Conservation (phyloP, 92 coral and sea anemone genomes). For the Porites rus region DNA sequence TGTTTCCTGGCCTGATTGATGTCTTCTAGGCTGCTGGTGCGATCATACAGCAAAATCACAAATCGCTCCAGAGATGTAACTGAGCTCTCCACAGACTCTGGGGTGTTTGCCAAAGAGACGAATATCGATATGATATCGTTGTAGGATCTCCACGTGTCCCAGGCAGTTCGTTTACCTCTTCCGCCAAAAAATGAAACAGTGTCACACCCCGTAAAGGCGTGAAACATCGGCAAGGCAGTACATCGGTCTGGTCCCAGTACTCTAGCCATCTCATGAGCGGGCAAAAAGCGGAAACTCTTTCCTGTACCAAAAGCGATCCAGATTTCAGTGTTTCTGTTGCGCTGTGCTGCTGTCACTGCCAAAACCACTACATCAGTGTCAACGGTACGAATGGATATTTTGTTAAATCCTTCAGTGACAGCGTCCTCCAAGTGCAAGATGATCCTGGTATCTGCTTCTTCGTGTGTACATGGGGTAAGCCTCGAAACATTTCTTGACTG, state of each 20-base stretch:
- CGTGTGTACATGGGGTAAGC: slow-evolving; percentile 44
- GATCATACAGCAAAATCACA: slow-evolving; percentile 51
- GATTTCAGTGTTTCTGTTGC: slow-evolving; percentile 28
- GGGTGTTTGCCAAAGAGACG: slow-evolving; percentile 15
- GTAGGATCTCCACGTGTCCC: slow-evolving; percentile 46
- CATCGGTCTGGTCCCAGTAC: slow-evolving; percentile 46
- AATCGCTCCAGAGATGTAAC: slow-evolving; percentile 37
- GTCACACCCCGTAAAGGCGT: slow-evolving; percentile 79
- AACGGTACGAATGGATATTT: slow-evolving; percentile 54
- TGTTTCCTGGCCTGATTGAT: slow-evolving; percentile 42
- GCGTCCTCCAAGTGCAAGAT: slow-evolving; percentile 57
- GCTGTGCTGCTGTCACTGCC: slow-evolving; percentile 16
- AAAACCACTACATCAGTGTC: slow-evolving; percentile 70
- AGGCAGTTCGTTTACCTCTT: slow-evolving; percentile 65
- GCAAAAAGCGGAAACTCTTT: slow-evolving; percentile 27
- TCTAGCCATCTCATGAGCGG: slow-evolving; percentile 56
- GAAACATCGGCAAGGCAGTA: slow-evolving; percentile 59
- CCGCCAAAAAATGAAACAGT: slow-evolving; percentile 69
- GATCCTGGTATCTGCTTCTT: slow-evolving; percentile 69
- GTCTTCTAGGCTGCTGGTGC: slow-evolving; percentile 27
- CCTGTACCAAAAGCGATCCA: slow-evolving; percentile 73
- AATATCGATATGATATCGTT: slow-evolving; percentile 49
- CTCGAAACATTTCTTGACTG: neutral
- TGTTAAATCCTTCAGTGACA: slow-evolving; percentile 36
- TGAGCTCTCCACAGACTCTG: neutral